Base-by-base conservation (phyloP, 1,140 invertebrate species). In the Solenopsis invicta region DNA sequence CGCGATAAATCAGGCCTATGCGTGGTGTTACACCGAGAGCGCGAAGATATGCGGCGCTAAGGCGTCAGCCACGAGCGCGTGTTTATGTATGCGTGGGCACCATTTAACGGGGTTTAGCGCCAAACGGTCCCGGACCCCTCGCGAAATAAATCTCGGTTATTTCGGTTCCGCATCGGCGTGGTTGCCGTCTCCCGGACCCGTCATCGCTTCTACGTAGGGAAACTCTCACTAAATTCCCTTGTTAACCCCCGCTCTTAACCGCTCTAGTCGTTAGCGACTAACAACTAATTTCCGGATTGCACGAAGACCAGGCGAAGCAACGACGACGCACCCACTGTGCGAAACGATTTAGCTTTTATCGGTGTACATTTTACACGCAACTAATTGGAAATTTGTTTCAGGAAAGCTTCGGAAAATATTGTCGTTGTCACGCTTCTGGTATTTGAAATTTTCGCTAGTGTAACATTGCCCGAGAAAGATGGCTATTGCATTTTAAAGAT, bases 71-170 rank as follows among this genome's bases (percentile, higher is more conserved):
- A 59, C 37, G n/a, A 41, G 72, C 37, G 66, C 10, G 56, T 59
- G 71, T 75, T 74, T 50, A 16, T 24, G 54, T 50, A 48, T 13
- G 67, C 21, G 71, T 37, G 71, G 48, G 74, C 87, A 84, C 54
- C 88, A 87, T 87, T 93, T 93, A 92, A 91, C 90, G 87, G 89
- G 89, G 90, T 93, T 90, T 87, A 88, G 88, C 89, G 48, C 45
- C 64, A 45, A 69, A 81, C 77, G 78, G 37, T 81, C 21, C 50
- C 64, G 86, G 77, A 90, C 86, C 88, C 78, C 88, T 87, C 72
- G 90, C 87, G 62, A 91, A 89, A 93, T 93, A 93, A 92, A 93
- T 93, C 90, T 91, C 89, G 85, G 87, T 89, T 92, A 92, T 93
- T 93, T 92, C 89, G 90, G 89, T 91, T 88, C 78, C 81, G 84